phyloP scores from a whole-genome alignment of 2,113 vertebrate species.

The Blennius ocellaris region DNA sequence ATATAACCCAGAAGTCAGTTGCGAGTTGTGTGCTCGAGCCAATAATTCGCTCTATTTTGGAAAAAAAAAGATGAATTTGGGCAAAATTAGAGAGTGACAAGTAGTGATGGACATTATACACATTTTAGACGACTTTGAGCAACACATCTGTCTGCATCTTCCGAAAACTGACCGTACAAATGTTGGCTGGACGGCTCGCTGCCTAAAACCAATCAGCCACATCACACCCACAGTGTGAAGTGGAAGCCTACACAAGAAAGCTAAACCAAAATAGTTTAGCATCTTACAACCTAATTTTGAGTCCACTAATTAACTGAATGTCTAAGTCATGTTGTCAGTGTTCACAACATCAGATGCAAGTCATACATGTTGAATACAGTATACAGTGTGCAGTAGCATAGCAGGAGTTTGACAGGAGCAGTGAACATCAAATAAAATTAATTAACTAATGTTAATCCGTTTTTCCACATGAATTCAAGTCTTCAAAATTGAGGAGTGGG shows the following conservation, averaged over 20 bases:
- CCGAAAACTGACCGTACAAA: no score
- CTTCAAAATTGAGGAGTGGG: background rate
- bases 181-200: no score
- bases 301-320: background rate
- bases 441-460: background rate
- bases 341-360: background rate
- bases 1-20: no score
- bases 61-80: no score
- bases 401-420: conserved; percentile 3
- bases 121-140: no score
- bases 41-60: no score
- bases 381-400: background rate
- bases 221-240: conserved; percentile 1
- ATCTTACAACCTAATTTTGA: background rate
- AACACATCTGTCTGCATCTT: no score
- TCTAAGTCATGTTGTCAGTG: background rate
- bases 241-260: background rate
- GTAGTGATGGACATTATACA: no score
- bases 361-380: conserved; percentile 6
- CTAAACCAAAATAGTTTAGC: background rate
- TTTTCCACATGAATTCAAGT: background rate
- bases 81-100: no score
- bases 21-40: no score
- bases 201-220: no score
- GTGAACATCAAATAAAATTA: background rate